A percentile compares a stretch with the other conserved stretches of the same genome.
Conservation (phyloP, 2,797 vertebrate species). For the Brachyalestes nurse region DNA sequence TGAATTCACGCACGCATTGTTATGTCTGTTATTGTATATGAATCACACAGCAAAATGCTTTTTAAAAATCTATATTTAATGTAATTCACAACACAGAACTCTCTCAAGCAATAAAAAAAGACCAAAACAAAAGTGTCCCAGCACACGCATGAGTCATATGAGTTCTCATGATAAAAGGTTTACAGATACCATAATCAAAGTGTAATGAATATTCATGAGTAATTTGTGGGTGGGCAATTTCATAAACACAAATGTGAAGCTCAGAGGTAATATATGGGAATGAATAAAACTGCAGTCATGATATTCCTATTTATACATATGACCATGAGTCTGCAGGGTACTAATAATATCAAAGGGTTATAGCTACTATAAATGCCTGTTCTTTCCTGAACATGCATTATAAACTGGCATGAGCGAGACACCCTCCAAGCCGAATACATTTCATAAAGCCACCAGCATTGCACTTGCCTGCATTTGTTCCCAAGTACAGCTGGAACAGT, state of each 20-base stretch:
- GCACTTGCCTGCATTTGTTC: background rate
- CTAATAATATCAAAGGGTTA: slow-evolving; percentile 11
- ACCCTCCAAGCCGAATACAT: background rate
- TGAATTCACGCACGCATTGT: slow-evolving; percentile 42
- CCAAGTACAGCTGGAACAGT: background rate
- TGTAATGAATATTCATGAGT: slow-evolving; percentile 27
- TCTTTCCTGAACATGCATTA: background rate
- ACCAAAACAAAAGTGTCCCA: background rate
- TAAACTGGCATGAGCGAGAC: background rate
- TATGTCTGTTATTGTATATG: slow-evolving; percentile 27
- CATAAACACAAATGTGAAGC: slow-evolving; percentile 25
- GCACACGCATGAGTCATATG: slow-evolving; percentile 1
- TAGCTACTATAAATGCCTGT: background rate
- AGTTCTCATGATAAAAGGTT: slow-evolving; percentile 20
- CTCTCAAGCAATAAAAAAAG: background rate
- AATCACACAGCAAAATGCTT: slow-evolving; percentile 4
- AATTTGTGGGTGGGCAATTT: slow-evolving; percentile 28
- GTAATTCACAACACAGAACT: background rate
- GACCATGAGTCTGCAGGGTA: slow-evolving; percentile 14
- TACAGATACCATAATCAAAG: slow-evolving; percentile 14
- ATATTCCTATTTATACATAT: slow-evolving; percentile 12
- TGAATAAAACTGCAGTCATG: background rate
- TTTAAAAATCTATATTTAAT: slow-evolving; percentile 7
- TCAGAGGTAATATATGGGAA: slow-evolving; percentile 9
- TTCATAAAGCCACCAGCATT: background rate